Base-by-base conservation (phyloP, 2,113 vertebrate genomes). In the Vicugna pacos region DNA sequence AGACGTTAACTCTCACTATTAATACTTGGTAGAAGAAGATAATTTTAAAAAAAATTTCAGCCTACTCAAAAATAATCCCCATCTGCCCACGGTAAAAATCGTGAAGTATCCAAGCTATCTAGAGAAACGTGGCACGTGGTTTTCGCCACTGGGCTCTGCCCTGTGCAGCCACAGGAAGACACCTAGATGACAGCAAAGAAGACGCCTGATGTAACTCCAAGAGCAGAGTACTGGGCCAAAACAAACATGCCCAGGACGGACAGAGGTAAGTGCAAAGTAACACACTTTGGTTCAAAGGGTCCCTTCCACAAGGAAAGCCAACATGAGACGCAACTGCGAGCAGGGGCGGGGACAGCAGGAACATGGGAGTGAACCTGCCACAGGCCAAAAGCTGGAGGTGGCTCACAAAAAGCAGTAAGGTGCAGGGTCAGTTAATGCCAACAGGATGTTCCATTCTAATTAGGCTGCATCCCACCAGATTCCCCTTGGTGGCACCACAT, bases 301-400 rank as follows among this genome's bases (percentile, higher is more conserved):
- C 58, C 50, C 0, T 28, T 75, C 73, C 38, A 9, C 13, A 16
- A 52, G 30, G 6, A 16, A 0, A 35, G 62, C 30, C 79, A 13
- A 17, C 0, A 0, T 0, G 9, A 60, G 24, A 20, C 2, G 28
- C 73, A 38, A 11, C 4, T 8, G 12, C 1, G 1, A 30, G 12
- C 26, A 26, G 30, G 4, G 11, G 32, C 13, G 6, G 22, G 12
- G 2, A 13, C 9, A 38, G 9, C 0, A 38, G 62, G 9, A 22
- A 62, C 14, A 17, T 3, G 76, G 42, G 35, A 15, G 26, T 24
- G 8, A 30, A 1, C 20, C 1, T 0, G 30, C 28, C 15, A 30
- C 16, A 17, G 46, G 58, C 28, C 60, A 3, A 22, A 65, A 72
- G 46, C 15, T 42, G 67, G 58, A 1, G 2, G 17, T 5, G 75